Evolutionary conservation across 2,113 vertebrate genomes (phyloP), one percentile per base, ranked within the genome.

Genomic region (Syrrhaptes paradoxus): DNA sequence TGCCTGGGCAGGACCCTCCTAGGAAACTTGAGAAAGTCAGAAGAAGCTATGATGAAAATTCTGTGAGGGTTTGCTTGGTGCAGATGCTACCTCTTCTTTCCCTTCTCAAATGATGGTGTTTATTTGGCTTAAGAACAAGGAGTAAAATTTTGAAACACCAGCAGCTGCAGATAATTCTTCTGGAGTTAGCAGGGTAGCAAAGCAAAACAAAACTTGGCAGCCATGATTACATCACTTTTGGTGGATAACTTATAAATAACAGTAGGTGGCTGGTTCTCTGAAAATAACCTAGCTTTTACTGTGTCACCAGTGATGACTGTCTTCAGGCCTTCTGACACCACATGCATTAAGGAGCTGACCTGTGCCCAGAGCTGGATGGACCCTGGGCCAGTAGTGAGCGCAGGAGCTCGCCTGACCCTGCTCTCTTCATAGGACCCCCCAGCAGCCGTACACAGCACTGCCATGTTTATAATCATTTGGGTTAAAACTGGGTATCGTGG

Each of bases 331-430:
- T 75, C 58, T 70, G 59, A n/a, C 46, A 77, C 9, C 43, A 34
- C 0, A 2, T 8, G 76, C 48, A 14, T 24, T 54, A 77, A 61
- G 1, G 2, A 12, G 32, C 28, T 57, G n/a, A 49, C 17, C 25
- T 31, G 18, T 4, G 4, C 3, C 15, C 2, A 7, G 66, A n/a
- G 66, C 49, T 13, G 41, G 48, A 46, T 17, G 1, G 4, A 46
- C 10, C 24, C 9, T 5, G 3, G 21, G 43, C 32, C n/a, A 62
- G 28, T 57, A 85, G 21, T 0, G 3, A 62, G 31, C 4, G 2
- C 7, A 41, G 19, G 59, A 63, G 24, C 15, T 89, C 7, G 5
- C 14, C 3, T 20, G 18, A 70, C 9, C 4, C 11, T 63, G 51
- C 45, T 83, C 32, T 26, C 57, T 45, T 49, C 4, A 1, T 24